Percentiles rank a stretch among this genome's conserved stretches.
Evolutionary conservation across 1,140 invertebrate genomes (phyloP).

Genomic region (Ceratina calcarata): DNA sequence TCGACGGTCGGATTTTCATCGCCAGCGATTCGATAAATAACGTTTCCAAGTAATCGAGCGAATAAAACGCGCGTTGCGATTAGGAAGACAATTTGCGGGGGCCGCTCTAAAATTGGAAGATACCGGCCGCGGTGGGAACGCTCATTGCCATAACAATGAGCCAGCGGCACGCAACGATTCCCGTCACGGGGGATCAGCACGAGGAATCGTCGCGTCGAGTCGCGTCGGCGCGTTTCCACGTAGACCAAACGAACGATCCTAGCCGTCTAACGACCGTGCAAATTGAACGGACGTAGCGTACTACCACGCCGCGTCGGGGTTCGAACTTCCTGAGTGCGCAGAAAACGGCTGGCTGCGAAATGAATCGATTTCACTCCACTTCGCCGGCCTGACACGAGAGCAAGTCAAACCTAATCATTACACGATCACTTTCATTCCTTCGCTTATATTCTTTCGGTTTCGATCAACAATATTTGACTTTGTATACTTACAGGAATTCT

Average conservation of each 20-base stretch:
- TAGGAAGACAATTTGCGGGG: constrained; percentile 59
- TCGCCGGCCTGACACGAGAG: too few species aligned
- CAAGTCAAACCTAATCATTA: not conserved
- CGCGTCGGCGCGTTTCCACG: constrained; percentile 31
- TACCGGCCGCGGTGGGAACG: constrained; percentile 50
- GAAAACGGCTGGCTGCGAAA: constrained; percentile 29
- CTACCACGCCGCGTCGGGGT: constrained; percentile 17
- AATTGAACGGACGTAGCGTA: constrained; percentile 48
- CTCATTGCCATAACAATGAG: constrained; percentile 62
- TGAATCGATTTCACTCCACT: constrained; percentile 32
- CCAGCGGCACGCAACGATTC: constrained; percentile 55
- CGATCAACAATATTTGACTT: too few species aligned
- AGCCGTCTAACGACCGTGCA: constrained; percentile 48
- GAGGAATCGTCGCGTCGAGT: constrained; percentile 57
- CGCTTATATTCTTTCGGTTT: too few species aligned
- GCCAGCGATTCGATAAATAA: constrained; percentile 55
- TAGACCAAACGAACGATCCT: constrained; percentile 41
- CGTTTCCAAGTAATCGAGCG: constrained; percentile 57
- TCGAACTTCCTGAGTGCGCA: constrained; percentile 36
- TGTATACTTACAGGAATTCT: too few species aligned
- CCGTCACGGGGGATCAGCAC: constrained; percentile 55
- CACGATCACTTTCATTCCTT: not conserved
- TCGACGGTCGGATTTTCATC: constrained; percentile 7
- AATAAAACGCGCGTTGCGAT: constrained; percentile 54
- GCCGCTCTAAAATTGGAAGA: constrained; percentile 56